phyloP scores from a whole-genome alignment of 2,888 invertebrate genomes.

The Pyrrhosoma nymphula region DNA sequence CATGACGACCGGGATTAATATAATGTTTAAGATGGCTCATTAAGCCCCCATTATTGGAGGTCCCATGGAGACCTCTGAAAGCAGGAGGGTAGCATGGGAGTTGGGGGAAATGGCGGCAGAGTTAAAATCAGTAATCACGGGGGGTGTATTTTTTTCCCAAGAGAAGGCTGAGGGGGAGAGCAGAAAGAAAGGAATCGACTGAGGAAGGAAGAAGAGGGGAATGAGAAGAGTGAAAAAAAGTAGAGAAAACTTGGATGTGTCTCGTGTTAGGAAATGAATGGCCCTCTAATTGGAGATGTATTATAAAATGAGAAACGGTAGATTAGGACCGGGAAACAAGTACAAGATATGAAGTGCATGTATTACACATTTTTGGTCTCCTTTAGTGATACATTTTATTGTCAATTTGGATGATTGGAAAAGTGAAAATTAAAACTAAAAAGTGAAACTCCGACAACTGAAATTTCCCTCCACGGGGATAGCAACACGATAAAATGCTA shows the following conservation, averaged over 20 bases:
- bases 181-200: background rate
- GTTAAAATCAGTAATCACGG: background rate
- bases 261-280: background rate
- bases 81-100: background rate
- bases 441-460: no score
- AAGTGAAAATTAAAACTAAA: no score
- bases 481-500: no score
- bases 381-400: no score
- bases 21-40: constrained; percentile 36
- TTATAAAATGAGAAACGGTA: background rate
- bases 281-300: background rate
- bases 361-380: no score
- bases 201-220: background rate
- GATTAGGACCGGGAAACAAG: no score
- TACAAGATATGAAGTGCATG: no score
- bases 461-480: no score
- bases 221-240: background rate
- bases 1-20: constrained; percentile 32
- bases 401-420: no score
- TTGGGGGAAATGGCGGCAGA: background rate
- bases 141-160: background rate
- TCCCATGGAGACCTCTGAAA: background rate
- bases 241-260: background rate
- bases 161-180: background rate
- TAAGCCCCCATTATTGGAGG: background rate